A percentile compares a stretch with the other conserved stretches of the same genome.
Conservation (phyloP, 2,888 invertebrate genomes). For the Acronicta alni region DNA sequence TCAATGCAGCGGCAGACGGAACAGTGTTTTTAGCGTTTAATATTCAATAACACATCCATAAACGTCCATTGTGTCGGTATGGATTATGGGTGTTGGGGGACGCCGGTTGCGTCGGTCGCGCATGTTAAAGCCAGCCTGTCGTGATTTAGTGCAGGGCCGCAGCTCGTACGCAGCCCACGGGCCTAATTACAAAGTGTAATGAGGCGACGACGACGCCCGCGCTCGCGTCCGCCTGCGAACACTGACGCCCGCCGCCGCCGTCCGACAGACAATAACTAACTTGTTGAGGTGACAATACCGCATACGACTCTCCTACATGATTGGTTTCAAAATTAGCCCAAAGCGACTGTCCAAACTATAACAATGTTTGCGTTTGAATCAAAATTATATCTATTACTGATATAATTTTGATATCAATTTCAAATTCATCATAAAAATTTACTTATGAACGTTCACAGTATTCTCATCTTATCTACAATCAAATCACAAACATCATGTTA, state of each 20-base stretch:
- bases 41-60: slow-evolving; percentile 82
- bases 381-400: neutral
- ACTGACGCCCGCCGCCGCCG: slow-evolving; percentile 43
- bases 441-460: slow-evolving; percentile 21
- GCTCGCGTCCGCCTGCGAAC: slow-evolving; percentile 64
- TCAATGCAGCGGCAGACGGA: slow-evolving; percentile 63
- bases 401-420: too few species aligned
- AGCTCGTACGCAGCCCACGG: slow-evolving; percentile 78
- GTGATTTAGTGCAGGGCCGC: slow-evolving; percentile 85
- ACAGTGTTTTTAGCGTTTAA: slow-evolving; percentile 70
- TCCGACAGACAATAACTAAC: slow-evolving; percentile 52
- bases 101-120: slow-evolving; percentile 66
- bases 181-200: slow-evolving; percentile 88
- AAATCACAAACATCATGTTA: slow-evolving; percentile 56
- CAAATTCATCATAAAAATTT: too few species aligned
- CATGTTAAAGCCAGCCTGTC: slow-evolving; percentile 76
- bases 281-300: slow-evolving; percentile 53
- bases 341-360: too few species aligned
- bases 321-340: neutral
- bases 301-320: slow-evolving; percentile 21
- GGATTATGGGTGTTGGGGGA: slow-evolving; percentile 73
- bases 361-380: too few species aligned
- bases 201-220: slow-evolving; percentile 72
- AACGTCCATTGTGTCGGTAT: slow-evolving; percentile 74
- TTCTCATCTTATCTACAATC: slow-evolving; percentile 60